These are phyloP conservation scores for Oryctes rhinoceros DNA, from an alignment of 1,140 invertebrate species.

Conservation along the genomic window DNA sequence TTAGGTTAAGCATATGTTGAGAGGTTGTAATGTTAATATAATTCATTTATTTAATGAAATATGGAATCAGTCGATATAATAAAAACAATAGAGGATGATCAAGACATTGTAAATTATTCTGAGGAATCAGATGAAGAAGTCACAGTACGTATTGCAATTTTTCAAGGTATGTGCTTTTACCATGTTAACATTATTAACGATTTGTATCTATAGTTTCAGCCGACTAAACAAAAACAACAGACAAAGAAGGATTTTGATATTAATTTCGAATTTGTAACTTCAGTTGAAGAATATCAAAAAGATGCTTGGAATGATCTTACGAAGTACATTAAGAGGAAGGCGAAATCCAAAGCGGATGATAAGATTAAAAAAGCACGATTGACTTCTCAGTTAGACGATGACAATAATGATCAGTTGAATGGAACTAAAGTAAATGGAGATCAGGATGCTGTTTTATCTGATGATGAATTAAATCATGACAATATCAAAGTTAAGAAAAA, in stretches of 20 bases:
- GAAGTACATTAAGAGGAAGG: slow-evolving; percentile 84
- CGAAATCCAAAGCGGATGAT: slow-evolving; percentile 82
- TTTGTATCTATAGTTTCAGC: slow-evolving; percentile 72
- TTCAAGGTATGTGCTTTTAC: neutral
- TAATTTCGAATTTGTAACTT: slow-evolving; percentile 78
- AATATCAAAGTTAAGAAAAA: slow-evolving; percentile 68
- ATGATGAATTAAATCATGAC: slow-evolving; percentile 77
- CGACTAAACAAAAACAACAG: slow-evolving; percentile 76
- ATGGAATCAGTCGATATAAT: slow-evolving; percentile 62
- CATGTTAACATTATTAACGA: neutral
- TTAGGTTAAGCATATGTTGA: too few species aligned
- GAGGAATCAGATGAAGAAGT: slow-evolving; percentile 85
- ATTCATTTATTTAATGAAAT: neutral
- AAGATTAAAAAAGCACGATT: slow-evolving; percentile 77
- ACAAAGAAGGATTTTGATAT: slow-evolving; percentile 77
- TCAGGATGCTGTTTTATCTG: slow-evolving; percentile 67
- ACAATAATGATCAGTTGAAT: slow-evolving; percentile 44
- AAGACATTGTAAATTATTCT: slow-evolving; percentile 78
- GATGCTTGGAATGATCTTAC: slow-evolving; percentile 87
- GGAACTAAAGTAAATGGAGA: slow-evolving; percentile 54
- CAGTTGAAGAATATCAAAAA: slow-evolving; percentile 78
- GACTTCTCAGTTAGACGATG: slow-evolving; percentile 52
- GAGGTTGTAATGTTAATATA: too few species aligned
- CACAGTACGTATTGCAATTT: slow-evolving; percentile 59
- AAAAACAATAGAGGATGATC: slow-evolving; percentile 80